Base-by-base conservation (phyloP, 2,797 vertebrate species). In the Sciaenops ocellatus region DNA sequence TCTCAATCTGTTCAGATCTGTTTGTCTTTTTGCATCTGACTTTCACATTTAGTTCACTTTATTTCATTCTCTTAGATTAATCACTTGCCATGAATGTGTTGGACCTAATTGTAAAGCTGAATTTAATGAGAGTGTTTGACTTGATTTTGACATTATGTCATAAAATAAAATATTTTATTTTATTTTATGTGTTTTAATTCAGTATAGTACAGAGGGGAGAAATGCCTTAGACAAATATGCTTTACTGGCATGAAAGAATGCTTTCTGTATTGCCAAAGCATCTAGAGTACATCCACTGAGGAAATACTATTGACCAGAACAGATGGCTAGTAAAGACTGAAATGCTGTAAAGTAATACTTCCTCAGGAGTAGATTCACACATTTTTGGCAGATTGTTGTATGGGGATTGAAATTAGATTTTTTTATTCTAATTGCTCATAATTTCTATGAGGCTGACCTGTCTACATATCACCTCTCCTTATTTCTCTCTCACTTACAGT, bases 21-120 rank as follows among this genome's bases (percentile, higher is more conserved):
- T 81, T 67, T 69, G 56, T 69, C 51, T 80, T 47, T 78, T 66
- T 30, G 10, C 42, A 10, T 73, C 12, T 64, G 65, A 75, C 71
- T 66, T 61, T 78, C 54, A 62, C 24, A 50, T 54, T 61, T 8
- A 56, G n/a, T 54, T 60, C 46, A 62, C 13, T 62, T 63, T 46
- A 70, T 20, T 24, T 68, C 41, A 50, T 52, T 52, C 41, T 50
- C 9, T 41, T 9, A n/a, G 26, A 18, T 26, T 69, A n/a, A 64
- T 41, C 55, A 26, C 8, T 30, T 73, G 3, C 4, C 4, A 34
- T 26, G 44, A 52, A 24, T 47, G 26, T 28, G 48, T n/a, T 28
- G 11, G 30, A 44, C 15, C 10, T 28, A 28, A 41, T 30, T 54
- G 47, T 57, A 42, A 28, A 76, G 67, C 41, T 57, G 12, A 26